Conservation (phyloP, 2,797 vertebrate species). For the Tauraco hartlaubi region DNA sequence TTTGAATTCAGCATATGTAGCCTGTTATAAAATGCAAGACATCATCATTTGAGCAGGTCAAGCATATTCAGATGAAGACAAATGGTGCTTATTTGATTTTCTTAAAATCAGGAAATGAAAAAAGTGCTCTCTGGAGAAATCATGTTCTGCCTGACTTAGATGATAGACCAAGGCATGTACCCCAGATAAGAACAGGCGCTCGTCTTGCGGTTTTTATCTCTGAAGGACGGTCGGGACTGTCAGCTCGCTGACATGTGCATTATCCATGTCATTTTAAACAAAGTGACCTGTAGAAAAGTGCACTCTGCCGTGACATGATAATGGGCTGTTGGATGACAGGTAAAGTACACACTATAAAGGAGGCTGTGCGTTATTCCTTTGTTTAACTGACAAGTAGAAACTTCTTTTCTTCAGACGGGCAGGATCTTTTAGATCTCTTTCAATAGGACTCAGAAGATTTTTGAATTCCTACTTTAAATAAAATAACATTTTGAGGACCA, state of each 20-base stretch:
- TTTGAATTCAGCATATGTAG: slow-evolving; percentile 89
- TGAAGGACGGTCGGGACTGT: slow-evolving; percentile 87
- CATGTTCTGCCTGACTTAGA: slow-evolving; percentile 90
- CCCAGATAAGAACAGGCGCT: slow-evolving; percentile 86
- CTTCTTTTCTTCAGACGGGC: slow-evolving; percentile 74
- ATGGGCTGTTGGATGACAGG: slow-evolving; percentile 89
- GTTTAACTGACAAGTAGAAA: slow-evolving; percentile 82
- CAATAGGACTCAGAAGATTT: slow-evolving; percentile 57
- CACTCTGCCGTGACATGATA: slow-evolving; percentile 87
- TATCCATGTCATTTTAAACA: slow-evolving; percentile 91
- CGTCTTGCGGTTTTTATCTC: slow-evolving; percentile 82
- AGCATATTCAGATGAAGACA: slow-evolving; percentile 96
- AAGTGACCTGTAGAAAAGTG: slow-evolving; percentile 90
- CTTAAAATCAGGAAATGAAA: slow-evolving; percentile 97
- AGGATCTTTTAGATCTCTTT: slow-evolving; percentile 73
- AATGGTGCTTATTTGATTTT: slow-evolving; percentile 97
- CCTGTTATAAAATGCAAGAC: slow-evolving; percentile 87
- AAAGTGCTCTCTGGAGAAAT: slow-evolving; percentile 96
- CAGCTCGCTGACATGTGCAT: slow-evolving; percentile 87
- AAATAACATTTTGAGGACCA: slow-evolving; percentile 30
- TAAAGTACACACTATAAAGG: slow-evolving; percentile 83
- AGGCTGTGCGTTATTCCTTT: slow-evolving; percentile 80
- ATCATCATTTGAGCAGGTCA: slow-evolving; percentile 94
- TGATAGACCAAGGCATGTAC: slow-evolving; percentile 85
- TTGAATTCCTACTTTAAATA: slow-evolving; percentile 16